Evolutionary conservation across 2,797 vertebrate genomes (phyloP), one percentile per base, ranked within the genome.

Genomic region (Helarctos malayanus): DNA sequence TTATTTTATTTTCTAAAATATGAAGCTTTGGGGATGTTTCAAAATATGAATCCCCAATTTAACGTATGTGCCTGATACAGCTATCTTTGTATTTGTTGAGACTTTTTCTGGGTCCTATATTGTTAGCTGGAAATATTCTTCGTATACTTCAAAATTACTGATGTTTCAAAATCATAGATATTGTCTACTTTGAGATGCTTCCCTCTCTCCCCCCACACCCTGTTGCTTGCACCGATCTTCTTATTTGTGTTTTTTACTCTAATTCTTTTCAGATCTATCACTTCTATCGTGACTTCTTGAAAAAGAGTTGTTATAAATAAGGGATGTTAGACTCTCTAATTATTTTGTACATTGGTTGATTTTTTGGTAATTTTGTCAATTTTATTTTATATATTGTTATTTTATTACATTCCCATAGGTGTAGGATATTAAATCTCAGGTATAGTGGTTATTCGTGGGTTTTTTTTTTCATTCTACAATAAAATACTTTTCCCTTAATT

Each of bases 61-160:
- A 15, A 41, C 1, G 4, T 29, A 18, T 12, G 0, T 25, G 23
- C 23, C 19, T 52, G 12, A 27, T 23, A 18, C 16, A 19, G 8
- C 9, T 59, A 23, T 27, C 32, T 79, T 95, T 38, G 6, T 38
- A 35, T 38, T 25, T 59, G 16, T 13, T 82, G 19, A 47, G 15
- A 32, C 2, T 3, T 61, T 69, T 76, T 25, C 23, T 47, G 2
- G n/a, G 4, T 18, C 14, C 18, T 75, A 0, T 54, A 16, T 10
- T 54, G 14, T 6, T 81, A 59, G 54, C 1, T 81, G 29, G 25
- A 90, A 61, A 59, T 89, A 86, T 29, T 25, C 9, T 61, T 6
- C 6, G 7, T 59, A 14, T 23, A 11, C 15, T 68, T 61, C 2
- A 18, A 68, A 69, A 15, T 65, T 56, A 45, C 5, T 59, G 18